A percentile compares a stretch with the other conserved stretches of the same genome.
Conservation (phyloP, 2,888 invertebrate genomes). For the Peribatodes rhomboidaria region DNA sequence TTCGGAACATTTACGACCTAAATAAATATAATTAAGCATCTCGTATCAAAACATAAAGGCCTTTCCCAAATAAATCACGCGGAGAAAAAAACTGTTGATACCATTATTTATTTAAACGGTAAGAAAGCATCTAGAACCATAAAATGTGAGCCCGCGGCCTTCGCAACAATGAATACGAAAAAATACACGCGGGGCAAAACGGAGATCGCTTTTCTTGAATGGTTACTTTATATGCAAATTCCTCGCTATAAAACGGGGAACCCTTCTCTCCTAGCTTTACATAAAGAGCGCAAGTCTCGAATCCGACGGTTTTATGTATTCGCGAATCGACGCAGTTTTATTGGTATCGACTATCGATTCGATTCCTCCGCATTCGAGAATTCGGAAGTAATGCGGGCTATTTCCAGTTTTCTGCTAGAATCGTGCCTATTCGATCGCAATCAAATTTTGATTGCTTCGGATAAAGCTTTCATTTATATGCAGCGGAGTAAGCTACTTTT, state of each 20-base stretch:
- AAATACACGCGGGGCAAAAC: constrained; percentile 72
- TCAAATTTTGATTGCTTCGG: constrained; percentile 75
- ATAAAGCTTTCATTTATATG: constrained; percentile 71
- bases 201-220: constrained; percentile 86
- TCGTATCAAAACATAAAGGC: constrained; percentile 66
- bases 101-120: constrained; percentile 81
- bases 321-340: constrained; percentile 84
- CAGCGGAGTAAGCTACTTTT: constrained; percentile 58
- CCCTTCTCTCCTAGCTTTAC: constrained; percentile 84
- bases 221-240: constrained; percentile 87
- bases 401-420: constrained; percentile 74
- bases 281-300: constrained; percentile 80
- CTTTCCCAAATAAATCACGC: constrained; percentile 73
- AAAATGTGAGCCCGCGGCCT: constrained; percentile 79
- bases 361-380: constrained; percentile 70
- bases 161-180: constrained; percentile 84
- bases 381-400: constrained; percentile 79
- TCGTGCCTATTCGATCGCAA: constrained; percentile 78
- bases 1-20: constrained; percentile 58
- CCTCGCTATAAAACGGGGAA: constrained; percentile 83
- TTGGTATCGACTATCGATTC: constrained; percentile 84
- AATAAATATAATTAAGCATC: constrained; percentile 65
- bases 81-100: constrained; percentile 75
- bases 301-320: constrained; percentile 84
- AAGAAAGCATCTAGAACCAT: constrained; percentile 79